These are phyloP conservation scores for Yponomeuta evonymella DNA, from an alignment of 2,888 invertebrate species.

Conservation along the genomic window DNA sequence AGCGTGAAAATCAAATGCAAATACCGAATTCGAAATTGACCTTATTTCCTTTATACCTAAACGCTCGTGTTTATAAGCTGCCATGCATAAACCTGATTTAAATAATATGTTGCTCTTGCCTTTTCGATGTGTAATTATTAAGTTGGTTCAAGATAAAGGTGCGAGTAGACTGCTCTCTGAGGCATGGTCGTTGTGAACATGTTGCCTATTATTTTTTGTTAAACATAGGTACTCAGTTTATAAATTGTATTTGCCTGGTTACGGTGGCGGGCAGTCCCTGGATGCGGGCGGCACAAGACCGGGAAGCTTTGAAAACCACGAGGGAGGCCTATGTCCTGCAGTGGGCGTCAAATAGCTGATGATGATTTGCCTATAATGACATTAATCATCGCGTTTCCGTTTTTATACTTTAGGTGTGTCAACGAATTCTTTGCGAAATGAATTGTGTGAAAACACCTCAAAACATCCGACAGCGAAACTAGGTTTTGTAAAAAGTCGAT, in stretches of 20 bases:
- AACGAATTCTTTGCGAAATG: neutral
- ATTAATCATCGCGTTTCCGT: neutral
- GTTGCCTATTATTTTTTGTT: no score
- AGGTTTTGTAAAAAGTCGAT: slow-evolving; percentile 20
- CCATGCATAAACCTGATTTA: neutral
- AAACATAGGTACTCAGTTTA: no score
- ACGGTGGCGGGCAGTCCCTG: no score
- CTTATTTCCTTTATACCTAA: slow-evolving; percentile 33
- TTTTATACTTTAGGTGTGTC: neutral
- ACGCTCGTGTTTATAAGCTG: neutral
- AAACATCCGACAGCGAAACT: neutral
- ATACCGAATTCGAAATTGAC: slow-evolving; percentile 54
- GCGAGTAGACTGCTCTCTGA: neutral
- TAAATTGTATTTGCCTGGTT: no score
- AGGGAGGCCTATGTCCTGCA: no score
- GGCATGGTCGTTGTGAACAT: no score
- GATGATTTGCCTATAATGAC: neutral
- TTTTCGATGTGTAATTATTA: neutral
- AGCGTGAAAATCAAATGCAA: slow-evolving; percentile 58
- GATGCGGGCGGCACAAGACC: no score
- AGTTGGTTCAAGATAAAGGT: neutral
- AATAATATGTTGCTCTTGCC: neutral
- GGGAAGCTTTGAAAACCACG: no score
- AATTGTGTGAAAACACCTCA: no score
- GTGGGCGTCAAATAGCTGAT: no score